Conservation (phyloP, 2,797 vertebrate genomes). For the Acanthurus tractus region DNA sequence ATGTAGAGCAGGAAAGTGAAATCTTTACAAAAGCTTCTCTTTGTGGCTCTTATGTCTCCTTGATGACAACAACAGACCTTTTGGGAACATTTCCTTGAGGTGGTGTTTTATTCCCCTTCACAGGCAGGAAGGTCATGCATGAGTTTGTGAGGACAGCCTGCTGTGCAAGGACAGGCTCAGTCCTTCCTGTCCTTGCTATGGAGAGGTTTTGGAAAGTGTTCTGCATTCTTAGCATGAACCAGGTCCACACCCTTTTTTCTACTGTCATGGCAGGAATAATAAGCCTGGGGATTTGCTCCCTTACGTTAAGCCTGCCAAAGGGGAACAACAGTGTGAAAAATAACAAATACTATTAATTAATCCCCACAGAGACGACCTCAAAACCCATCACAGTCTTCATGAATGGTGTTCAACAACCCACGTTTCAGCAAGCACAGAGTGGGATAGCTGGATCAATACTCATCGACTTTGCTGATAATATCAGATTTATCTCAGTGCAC, state of each 20-base stretch:
- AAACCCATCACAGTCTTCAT: background rate
- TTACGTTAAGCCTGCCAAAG: background rate
- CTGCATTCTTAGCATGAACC: conserved; percentile 8
- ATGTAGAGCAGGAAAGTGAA: background rate
- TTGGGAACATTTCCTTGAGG: background rate
- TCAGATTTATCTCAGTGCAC: background rate
- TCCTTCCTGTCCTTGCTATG: background rate
- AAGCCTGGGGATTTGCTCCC: background rate
- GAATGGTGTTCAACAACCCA: background rate
- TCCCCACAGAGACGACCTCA: background rate
- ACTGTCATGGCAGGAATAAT: background rate
- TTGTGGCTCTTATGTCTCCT: background rate
- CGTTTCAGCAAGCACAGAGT: background rate
- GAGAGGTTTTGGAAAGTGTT: background rate
- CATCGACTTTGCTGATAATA: background rate
- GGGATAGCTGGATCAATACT: background rate
- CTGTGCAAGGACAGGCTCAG: conserved; percentile 1
- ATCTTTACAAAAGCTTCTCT: conserved; percentile 3
- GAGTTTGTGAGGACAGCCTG: conserved; percentile 17
- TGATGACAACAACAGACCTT: background rate
- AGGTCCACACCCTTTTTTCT: background rate
- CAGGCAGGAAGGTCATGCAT: background rate
- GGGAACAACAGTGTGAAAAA: background rate
- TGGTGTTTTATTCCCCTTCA: background rate
- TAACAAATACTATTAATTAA: background rate